Conservation (phyloP, 2,888 invertebrate species). For the Cryptus armator region DNA sequence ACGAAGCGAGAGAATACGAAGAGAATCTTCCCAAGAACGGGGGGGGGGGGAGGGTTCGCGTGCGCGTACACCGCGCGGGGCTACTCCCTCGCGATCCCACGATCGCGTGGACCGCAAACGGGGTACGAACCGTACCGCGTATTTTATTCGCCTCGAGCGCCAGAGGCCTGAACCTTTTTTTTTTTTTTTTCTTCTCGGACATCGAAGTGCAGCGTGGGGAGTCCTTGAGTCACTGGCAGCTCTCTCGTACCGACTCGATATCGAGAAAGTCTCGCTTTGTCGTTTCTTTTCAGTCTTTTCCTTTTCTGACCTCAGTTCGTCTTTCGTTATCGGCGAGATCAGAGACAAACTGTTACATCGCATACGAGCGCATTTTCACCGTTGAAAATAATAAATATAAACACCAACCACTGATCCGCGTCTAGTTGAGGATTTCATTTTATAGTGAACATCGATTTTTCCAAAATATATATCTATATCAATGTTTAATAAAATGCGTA, state of each 20-base stretch:
- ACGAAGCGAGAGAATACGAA: slow-evolving; percentile 24
- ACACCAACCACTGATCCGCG: neutral
- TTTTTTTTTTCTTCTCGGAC: slow-evolving; percentile 11
- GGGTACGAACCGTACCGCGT: slow-evolving; percentile 14
- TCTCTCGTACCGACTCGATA: slow-evolving; percentile 21
- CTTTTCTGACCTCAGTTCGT: slow-evolving; percentile 14
- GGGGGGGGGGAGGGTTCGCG: slow-evolving; percentile 22
- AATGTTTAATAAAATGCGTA: too few relatives aligned
- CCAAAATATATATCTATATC: too few relatives aligned
- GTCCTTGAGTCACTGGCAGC: slow-evolving; percentile 33
- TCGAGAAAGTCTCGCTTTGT: slow-evolving; percentile 8
- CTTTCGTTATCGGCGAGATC: slow-evolving; percentile 73
- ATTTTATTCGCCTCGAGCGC: slow-evolving; percentile 54
- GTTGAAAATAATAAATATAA: neutral
- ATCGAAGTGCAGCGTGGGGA: slow-evolving; percentile 20
- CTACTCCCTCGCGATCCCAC: slow-evolving; percentile 60
- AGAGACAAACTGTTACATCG: slow-evolving; percentile 73
- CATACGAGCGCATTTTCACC: slow-evolving; percentile 46
- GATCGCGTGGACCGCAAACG: slow-evolving; percentile 33
- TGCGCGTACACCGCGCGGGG: slow-evolving; percentile 21
- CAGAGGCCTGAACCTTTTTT: slow-evolving; percentile 5
- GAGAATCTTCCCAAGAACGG: neutral
- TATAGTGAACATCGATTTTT: neutral
- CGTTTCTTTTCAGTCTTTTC: neutral
- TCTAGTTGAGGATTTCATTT: neutral